Base-by-base conservation (phyloP, 2,113 vertebrate species). In the Gracilinanus agilis region DNA sequence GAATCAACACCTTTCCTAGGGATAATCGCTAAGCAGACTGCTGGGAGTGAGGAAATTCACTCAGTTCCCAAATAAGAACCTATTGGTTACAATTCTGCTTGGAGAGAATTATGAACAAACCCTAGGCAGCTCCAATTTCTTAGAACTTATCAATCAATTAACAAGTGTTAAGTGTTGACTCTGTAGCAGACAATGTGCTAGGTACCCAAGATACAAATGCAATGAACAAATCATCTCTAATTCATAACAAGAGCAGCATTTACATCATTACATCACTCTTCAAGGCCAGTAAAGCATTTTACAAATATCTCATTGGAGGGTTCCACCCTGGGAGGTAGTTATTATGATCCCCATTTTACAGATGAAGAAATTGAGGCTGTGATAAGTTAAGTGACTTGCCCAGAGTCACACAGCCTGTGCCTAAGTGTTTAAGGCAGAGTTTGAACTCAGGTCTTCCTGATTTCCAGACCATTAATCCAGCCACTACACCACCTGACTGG, bases 11-110 rank as follows among this genome's bases (percentile, higher is more conserved):
- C 53, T 90, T 58, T 92, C 61, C 90, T 88, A 94, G 29, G 23
- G 91, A 54, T 53, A 89, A 93, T 54, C 25, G 88, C 24, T 19
- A 21, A 58, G 8, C 44, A 94, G 94, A 91, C 88, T 92, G 54
- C 24, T 94, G 89, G 83, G 13, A 94, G 95, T 40, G 91, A 49
- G 53, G 44, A 55, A 24, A 88, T 94, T 95, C 67, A 94, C 34
- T 67, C 49, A 1, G 13, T 10, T 58, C 93, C 58, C 49, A 88
- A 94, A 9, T 92, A 95, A 94, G 2, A 88, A 1, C 88, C 40
- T 3, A 2, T 54, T 91, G 55, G 16, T 93, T 67, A 90, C 44
- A 95, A 58, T 94, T 91, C 40, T 92, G 89, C 21, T 25, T 24
- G 92, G 44, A 90, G 49, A 89, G 21, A 90, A 5, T 53, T 92